A percentile compares a stretch with the other conserved stretches of the same genome.
Evolutionary conservation across 2,797 vertebrate species (phyloP).

Genomic region (Psittacula derbiana): DNA sequence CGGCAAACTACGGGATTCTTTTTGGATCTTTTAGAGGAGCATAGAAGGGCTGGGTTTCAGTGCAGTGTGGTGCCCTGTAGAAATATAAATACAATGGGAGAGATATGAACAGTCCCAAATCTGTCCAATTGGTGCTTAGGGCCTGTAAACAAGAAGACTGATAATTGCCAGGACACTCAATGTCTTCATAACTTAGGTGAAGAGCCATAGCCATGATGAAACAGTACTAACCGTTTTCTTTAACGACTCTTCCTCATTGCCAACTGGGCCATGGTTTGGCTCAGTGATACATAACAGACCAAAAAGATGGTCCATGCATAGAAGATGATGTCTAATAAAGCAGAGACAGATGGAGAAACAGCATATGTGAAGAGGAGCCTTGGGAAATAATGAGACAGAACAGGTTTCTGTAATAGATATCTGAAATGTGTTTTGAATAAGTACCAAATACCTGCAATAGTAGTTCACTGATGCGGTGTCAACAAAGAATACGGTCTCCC

Average conservation of each 20-base stretch:
- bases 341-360: background rate
- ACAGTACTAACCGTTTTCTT: background rate
- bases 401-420: background rate
- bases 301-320: background rate
- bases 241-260: fast-evolving
- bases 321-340: background rate
- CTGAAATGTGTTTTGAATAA: background rate
- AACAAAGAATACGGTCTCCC: background rate
- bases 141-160: too few species aligned
- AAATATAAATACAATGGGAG: background rate
- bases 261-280: fast-evolving
- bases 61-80: background rate
- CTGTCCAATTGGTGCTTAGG: background rate
- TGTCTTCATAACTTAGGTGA: background rate
- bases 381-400: background rate
- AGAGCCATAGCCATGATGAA: background rate
- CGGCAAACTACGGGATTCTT: background rate
- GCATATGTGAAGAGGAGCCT: background rate
- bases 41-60: background rate
- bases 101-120: background rate
- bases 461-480: background rate
- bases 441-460: background rate
- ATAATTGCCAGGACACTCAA: background rate
- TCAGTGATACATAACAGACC: background rate
- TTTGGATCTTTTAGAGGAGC: background rate